These are phyloP conservation scores for Bradypodion ventrale DNA, from an alignment of 2,797 vertebrate species.

Conservation along the genomic window DNA sequence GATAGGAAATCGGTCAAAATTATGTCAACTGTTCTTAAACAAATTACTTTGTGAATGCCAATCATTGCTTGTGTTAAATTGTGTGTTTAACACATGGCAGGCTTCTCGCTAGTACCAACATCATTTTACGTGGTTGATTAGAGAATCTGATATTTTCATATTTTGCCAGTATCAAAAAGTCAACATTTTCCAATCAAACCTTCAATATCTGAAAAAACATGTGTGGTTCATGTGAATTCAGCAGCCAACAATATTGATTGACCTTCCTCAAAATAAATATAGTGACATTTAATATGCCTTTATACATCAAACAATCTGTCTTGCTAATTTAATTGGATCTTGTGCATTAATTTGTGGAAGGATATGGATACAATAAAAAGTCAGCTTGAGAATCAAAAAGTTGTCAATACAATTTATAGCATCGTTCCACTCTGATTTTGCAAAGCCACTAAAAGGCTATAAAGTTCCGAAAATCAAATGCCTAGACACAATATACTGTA, in stretches of 20 bases:
- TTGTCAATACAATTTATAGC: conserved; percentile 68
- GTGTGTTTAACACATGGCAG: not conserved
- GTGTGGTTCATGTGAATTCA: conserved; percentile 32
- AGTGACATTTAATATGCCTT: conserved; percentile 61
- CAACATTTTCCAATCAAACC: not conserved
- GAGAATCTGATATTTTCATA: not conserved
- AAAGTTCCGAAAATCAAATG: conserved; percentile 58
- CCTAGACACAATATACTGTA: conserved; percentile 21
- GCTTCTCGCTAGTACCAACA: not conserved
- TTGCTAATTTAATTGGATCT: conserved; percentile 59
- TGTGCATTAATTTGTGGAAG: conserved; percentile 62
- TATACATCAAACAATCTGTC: conserved; percentile 48
- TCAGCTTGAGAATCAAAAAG: conserved; percentile 63
- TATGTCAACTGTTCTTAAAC: not conserved
- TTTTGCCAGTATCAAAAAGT: not conserved
- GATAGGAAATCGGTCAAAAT: not conserved
- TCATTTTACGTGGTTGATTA: conserved; percentile 6
- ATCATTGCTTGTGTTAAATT: not conserved
- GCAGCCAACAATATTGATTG: conserved; percentile 49
- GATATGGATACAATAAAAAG: conserved; percentile 64
- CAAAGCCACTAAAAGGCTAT: conserved; percentile 53
- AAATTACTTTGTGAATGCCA: not conserved
- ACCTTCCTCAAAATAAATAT: conserved; percentile 60
- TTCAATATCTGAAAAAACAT: conserved; percentile 7
- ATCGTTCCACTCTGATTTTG: conserved; percentile 53